phyloP scores from a whole-genome alignment of 2,113 vertebrate genomes.

The Daubentonia madagascariensis region DNA sequence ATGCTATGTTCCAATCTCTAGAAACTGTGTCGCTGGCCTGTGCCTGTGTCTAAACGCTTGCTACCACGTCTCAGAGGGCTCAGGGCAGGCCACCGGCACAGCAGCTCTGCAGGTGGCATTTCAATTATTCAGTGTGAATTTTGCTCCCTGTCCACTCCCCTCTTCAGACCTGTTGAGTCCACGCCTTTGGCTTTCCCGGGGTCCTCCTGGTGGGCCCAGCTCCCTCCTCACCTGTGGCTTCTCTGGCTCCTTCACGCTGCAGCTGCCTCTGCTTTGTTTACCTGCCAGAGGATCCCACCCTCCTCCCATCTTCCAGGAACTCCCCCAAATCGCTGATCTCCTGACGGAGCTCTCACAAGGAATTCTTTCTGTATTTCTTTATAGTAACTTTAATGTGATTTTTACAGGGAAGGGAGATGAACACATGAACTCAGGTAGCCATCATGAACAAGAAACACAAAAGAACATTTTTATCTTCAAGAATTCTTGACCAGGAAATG shows the following conservation, averaged over 20 bases:
- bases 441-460: background rate
- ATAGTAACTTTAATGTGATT: background rate
- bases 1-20: background rate
- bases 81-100: no score
- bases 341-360: background rate
- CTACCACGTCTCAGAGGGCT: background rate
- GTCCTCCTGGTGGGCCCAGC: background rate
- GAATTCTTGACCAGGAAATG: background rate
- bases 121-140: background rate
- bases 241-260: background rate
- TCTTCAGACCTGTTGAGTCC: background rate
- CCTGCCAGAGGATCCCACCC: rapidly evolving
- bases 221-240: background rate
- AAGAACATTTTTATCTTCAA: background rate
- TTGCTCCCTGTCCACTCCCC: background rate
- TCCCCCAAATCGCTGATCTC: background rate
- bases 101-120: background rate
- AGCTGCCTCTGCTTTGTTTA: background rate
- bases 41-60: background rate
- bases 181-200: no score
- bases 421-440: background rate
- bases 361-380: background rate
- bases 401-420: background rate
- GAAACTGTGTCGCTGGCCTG: background rate
- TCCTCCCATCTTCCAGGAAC: background rate